Base-by-base conservation (phyloP, 2,113 vertebrate genomes). In the Macquaria australasica region DNA sequence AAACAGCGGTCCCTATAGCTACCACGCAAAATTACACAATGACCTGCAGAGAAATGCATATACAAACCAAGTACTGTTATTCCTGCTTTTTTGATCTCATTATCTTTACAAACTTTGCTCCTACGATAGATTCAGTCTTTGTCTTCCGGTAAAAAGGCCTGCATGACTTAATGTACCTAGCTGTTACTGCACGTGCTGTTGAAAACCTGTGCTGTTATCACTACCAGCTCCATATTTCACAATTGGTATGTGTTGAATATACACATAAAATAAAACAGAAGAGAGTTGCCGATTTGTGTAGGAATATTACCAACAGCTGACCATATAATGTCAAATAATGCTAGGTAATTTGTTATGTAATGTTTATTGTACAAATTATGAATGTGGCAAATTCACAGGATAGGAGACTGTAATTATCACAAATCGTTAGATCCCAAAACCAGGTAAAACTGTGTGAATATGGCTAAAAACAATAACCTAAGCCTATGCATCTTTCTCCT, bases 401-500 rank as follows among this genome's bases (percentile, higher is more conserved):
- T n/a, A 31, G 28, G 28, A 31, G 28, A 31, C 28, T 67, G 45
- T 67, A 77, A 68, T 77, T 72, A 77, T n/a, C 11, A 63, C 43
- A 67, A 73, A 66, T 75, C 8, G 31, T 53, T 31, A 45, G 14
- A 59, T 56, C 12, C 34, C 71, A 25, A 21, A n/a, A 81, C 23
- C 12, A 21, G 4, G 2, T 53, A 43, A 20, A 75, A 43, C 50
- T 76, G 64, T 62, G 16, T 53, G 23, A 55, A 63, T 25, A 43
- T 39, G 34, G 37, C 31, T 73, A 25, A 71, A 63, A 76, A 63
- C 41, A 84, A 50, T 62, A 73, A 74, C 21, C 28, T 58, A 50
- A 77, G 50, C 25, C 0, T 41, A 0, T 25, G 50, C 12, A 16
- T 43, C 53, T 43, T 72, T 60, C 71, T 50, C 34, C 14, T 72